Base-by-base conservation (phyloP, 2,113 vertebrate genomes). In the Neopipo cinnamomea region DNA sequence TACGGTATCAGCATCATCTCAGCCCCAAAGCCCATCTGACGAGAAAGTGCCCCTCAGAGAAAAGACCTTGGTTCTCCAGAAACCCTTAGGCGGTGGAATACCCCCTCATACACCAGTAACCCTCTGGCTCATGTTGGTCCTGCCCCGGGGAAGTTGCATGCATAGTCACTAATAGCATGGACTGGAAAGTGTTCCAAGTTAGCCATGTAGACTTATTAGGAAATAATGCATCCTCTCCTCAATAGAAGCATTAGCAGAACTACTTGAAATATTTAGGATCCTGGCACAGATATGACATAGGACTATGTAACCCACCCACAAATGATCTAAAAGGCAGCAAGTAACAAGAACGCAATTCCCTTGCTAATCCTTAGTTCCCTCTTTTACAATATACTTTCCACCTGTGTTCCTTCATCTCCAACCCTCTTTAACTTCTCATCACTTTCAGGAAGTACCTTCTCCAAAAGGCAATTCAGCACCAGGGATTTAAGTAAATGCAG, bases 1-100 rank as follows among this genome's bases (percentile, higher is more conserved):
- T 33, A 39, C 0, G 0, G 16, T n/a, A 16, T n/a, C 16, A 3
- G 35, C 41, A 27, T 55, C 1, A 0, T 23, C 20, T 72, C 33
- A 49, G n/a, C 28, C 41, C 17, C 70, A 68, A 72, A 74, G 41
- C 31, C 25, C 4, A 1, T 13, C 31, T 76, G 28, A 20, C 24
- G 24, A 85, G 21, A 78, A 80, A 14, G 2, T 28, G n/a, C 7
- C 56, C 5, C 5, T 24, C 17, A 49, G 22, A 52, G 37, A 55
- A 78, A 82, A 79, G 28, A 4, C 5, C 4, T 4, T 42, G 50
- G 4, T 3, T 50, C 23, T 84, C 67, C 61, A 42, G 37, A 79
- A 83, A 42, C 15, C 6, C 19, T 79, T 35, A 62, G 33, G 63
- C 74, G 23, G 16, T 75, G 71, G 19, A 76, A 25, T 41, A 70